Conservation (phyloP, 1,140 invertebrate genomes). For the Drosophila tristis region DNA sequence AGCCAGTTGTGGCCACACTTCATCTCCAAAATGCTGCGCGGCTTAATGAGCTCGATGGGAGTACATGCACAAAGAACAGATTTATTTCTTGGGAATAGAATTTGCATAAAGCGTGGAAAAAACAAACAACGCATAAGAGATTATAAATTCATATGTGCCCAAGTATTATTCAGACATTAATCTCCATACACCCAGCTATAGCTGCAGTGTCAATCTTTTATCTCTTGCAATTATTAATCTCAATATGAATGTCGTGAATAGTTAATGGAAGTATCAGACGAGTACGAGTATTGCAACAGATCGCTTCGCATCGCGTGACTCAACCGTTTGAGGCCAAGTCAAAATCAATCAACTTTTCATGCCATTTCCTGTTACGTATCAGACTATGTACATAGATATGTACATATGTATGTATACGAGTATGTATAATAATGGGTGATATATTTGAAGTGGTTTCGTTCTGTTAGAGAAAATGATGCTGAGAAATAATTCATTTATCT, state of each 20-base stretch:
- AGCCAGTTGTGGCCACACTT: too few species aligned
- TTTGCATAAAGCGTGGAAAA: not conserved
- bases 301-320: slow-evolving; percentile 12
- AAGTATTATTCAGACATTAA: too few species aligned
- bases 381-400: too few species aligned
- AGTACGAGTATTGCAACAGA: not conserved
- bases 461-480: too few species aligned
- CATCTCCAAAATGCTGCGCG: not conserved
- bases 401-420: too few species aligned
- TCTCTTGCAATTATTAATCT: not conserved
- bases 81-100: not conserved
- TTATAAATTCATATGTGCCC: too few species aligned
- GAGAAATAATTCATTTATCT: too few species aligned
- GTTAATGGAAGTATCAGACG: not conserved
- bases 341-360: slow-evolving; percentile 16
- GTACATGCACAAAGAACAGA: not conserved
- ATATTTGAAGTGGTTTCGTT: not conserved
- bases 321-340: slow-evolving; percentile 2
- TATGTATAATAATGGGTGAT: not conserved
- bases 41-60: slow-evolving; percentile 22
- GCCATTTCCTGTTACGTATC: slow-evolving; percentile 9
- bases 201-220: slow-evolving; percentile 2
- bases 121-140: not conserved
- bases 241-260: not conserved
- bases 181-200: not conserved